These are phyloP conservation scores for Microcebus lehilahytsara DNA, from an alignment of 2,113 vertebrate genomes.

Conservation along the genomic window DNA sequence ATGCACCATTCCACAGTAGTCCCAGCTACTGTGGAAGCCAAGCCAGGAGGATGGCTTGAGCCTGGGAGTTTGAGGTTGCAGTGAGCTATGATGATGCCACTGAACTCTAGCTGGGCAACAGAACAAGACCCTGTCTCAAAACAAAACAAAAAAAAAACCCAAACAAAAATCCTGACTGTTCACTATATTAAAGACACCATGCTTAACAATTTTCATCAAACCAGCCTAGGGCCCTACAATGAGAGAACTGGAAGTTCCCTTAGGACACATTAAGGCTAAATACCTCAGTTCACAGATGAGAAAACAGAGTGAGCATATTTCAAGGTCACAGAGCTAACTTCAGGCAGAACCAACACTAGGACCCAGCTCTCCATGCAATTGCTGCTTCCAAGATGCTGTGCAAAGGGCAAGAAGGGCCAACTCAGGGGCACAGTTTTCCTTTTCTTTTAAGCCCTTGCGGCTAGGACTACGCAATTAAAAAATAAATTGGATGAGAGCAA, in stretches of 20 bases:
- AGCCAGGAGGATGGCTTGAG: too few species aligned
- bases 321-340: slow-evolving; percentile 29
- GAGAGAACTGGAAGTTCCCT: background rate
- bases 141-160: too few species aligned
- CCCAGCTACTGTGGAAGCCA: too few species aligned
- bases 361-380: background rate
- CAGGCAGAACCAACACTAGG: background rate
- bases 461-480: background rate
- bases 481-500: background rate
- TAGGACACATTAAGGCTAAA: background rate
- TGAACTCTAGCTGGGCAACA: too few species aligned
- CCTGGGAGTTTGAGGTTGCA: too few species aligned
- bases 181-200: background rate
- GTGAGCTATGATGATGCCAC: too few species aligned
- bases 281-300: background rate
- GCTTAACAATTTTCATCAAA: slow-evolving; percentile 2
- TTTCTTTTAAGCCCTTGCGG: background rate
- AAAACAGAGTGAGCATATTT: background rate
- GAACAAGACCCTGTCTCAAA: too few species aligned
- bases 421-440: background rate
- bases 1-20: too few species aligned
- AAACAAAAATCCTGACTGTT: background rate
- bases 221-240: background rate
- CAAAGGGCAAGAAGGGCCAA: slow-evolving; percentile 13
- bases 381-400: slow-evolving; percentile 15